Evolutionary conservation across 2,113 vertebrate species (phyloP).

Genomic region (Excalfactoria chinensis): DNA sequence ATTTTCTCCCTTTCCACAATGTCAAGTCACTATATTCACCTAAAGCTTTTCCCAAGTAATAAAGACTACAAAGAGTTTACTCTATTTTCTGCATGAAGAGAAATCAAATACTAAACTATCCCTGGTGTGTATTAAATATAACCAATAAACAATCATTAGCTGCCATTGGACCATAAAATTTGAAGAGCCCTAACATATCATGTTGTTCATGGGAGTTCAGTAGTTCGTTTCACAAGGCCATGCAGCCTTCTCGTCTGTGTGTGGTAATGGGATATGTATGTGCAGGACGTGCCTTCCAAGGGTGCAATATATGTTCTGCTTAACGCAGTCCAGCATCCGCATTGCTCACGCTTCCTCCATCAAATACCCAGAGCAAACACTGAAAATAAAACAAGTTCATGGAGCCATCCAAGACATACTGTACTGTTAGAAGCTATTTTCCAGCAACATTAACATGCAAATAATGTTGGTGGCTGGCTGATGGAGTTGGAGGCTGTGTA

Average conservation of each 20-base stretch:
- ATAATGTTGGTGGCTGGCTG: background rate
- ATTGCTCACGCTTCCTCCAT: background rate
- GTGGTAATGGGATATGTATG: background rate
- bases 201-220: constrained; percentile 9
- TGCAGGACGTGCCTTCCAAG: background rate
- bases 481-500: constrained; percentile 32
- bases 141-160: constrained; percentile 67
- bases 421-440: constrained; percentile 27
- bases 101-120: constrained; percentile 60
- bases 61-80: constrained; percentile 54
- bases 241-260: background rate
- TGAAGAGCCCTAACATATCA: constrained; percentile 35
- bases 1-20: constrained; percentile 38
- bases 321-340: background rate
- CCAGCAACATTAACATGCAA: constrained; percentile 42
- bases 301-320: background rate
- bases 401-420: constrained; percentile 6
- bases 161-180: constrained; percentile 54
- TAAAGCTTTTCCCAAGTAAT: constrained; percentile 35
- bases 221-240: background rate
- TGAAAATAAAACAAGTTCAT: constrained; percentile 27
- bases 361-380: background rate
- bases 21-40: background rate
- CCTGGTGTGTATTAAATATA: constrained; percentile 67
- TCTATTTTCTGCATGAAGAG: constrained; percentile 61